Percentiles rank a stretch among this genome's conserved stretches.
Conservation (phyloP, 2,113 vertebrate genomes). For the Campylorhamphus procurvoides region DNA sequence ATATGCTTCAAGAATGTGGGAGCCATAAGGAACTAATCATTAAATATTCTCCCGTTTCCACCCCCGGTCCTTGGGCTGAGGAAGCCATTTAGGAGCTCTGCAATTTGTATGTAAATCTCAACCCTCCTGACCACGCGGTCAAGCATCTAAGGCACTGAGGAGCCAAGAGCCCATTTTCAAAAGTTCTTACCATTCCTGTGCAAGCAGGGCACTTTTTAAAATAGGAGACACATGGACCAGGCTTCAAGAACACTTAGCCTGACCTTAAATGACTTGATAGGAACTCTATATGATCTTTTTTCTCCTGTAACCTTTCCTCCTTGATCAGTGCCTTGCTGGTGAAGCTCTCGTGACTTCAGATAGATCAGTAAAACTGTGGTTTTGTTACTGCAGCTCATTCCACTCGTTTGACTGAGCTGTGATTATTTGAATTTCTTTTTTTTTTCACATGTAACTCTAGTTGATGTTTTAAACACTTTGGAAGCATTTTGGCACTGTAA, state of each 20-base stretch:
- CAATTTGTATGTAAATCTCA: conserved; percentile 59
- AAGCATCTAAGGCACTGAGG: background rate
- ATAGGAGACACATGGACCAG: conserved; percentile 33
- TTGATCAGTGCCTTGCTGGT: background rate
- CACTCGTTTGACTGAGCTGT: background rate
- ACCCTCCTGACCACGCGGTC: conserved; percentile 8
- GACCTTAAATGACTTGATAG: background rate
- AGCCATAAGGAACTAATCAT: conserved; percentile 67
- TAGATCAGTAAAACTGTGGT: too few species aligned
- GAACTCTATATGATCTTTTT: background rate
- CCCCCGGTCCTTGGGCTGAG: conserved; percentile 32
- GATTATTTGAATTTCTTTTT: background rate
- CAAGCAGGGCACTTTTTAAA: conserved; percentile 16
- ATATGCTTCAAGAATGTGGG: conserved; percentile 60
- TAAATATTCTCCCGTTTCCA: conserved; percentile 55
- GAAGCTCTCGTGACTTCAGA: background rate
- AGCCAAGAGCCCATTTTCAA: conserved; percentile 22
- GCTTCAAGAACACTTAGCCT: conserved; percentile 30
- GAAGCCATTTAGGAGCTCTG: conserved; percentile 44
- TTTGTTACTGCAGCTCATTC: background rate
- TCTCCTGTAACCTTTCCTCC: background rate
- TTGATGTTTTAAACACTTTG: background rate
- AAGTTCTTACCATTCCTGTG: conserved; percentile 9
- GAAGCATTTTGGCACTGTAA: background rate
- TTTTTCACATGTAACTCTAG: background rate